Base-by-base conservation (phyloP, 1,140 invertebrate genomes). In the Belonocnema kinseyi region DNA sequence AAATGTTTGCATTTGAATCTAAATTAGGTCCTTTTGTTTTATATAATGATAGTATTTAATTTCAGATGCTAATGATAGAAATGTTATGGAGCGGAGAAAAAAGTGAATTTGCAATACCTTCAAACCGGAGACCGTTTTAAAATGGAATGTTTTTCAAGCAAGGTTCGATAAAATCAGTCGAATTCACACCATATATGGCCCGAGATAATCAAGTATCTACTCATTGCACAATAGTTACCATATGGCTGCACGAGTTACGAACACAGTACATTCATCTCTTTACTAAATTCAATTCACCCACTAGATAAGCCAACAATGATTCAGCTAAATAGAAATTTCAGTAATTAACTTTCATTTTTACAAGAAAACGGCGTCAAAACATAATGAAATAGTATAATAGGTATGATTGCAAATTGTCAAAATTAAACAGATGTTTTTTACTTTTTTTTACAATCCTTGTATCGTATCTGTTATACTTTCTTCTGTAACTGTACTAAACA, bases 111-210 rank as follows among this genome's bases (percentile, higher is more conserved):
- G 13, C 52, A 53, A 17, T 74, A 11, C 52, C 7, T 14, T 54
- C 50, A 52, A 10, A 46, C 26, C 10, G 61, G n/a, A 16, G 26
- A 40, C 61, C 14, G 12, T 12, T 14, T 66, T 66, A 66, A 66
- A 66, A 33, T 10, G 40, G 33, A 66, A 66, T 66, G 26, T 33
- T 66, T 66, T 66, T 66, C 61, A 33, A 66, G 21, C 61, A 66
- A 66, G 26, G 40, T n/a, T 33, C 61, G 52, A 53, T 61, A 80
- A 82, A 80, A 82, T 80, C 80, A 74, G 72, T 79, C 78, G 78
- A 79, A 82, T 82, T 80, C 80, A 78, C 61, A 51, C 80, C 80
- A 74, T 82, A 75, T 80, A 82, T 51, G 78, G 80, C 54, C 19
- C 16, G 26, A 61, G 66, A 77, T 81, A 81, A 81, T 77, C 72